phyloP scores from a whole-genome alignment of 2,113 vertebrate species.

The Stigmatopora nigra region DNA sequence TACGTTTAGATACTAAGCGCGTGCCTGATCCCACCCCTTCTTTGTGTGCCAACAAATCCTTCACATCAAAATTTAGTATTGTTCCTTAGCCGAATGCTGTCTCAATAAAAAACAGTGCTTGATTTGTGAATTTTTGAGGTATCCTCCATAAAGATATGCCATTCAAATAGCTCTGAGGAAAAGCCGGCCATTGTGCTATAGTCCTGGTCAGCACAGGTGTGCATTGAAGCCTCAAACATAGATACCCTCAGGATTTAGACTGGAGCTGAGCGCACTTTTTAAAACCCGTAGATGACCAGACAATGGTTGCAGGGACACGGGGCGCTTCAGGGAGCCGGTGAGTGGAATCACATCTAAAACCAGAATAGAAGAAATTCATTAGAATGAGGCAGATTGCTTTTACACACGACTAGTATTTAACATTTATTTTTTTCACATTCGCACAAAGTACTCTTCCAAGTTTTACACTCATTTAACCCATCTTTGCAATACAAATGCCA shows the following conservation, averaged over 20 bases:
- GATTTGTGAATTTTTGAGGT: constrained; percentile 48
- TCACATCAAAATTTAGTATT: background rate
- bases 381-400: background rate
- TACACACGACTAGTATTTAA: background rate
- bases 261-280: constrained; percentile 81
- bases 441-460: background rate
- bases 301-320: constrained; percentile 73
- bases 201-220: background rate
- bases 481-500: background rate
- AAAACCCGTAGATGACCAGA: constrained; percentile 86
- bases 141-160: constrained; percentile 40
- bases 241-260: constrained; percentile 95
- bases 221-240: constrained; percentile 78
- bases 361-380: background rate
- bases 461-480: background rate
- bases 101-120: constrained; percentile 46
- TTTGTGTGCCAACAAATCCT: constrained; percentile 32
- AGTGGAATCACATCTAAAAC: constrained; percentile 73
- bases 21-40: background rate
- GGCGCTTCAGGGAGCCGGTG: constrained; percentile 85
- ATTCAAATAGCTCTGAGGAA: constrained; percentile 20
- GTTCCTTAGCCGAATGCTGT: constrained; percentile 19
- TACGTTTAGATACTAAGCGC: constrained; percentile 7
- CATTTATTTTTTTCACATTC: background rate
- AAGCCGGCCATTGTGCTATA: constrained; percentile 5